A percentile compares a stretch with the other conserved stretches of the same genome.
These are phyloP conservation scores for Vollenhovia emeryi DNA, from an alignment of 1,140 invertebrate species.

Conservation along the genomic window DNA sequence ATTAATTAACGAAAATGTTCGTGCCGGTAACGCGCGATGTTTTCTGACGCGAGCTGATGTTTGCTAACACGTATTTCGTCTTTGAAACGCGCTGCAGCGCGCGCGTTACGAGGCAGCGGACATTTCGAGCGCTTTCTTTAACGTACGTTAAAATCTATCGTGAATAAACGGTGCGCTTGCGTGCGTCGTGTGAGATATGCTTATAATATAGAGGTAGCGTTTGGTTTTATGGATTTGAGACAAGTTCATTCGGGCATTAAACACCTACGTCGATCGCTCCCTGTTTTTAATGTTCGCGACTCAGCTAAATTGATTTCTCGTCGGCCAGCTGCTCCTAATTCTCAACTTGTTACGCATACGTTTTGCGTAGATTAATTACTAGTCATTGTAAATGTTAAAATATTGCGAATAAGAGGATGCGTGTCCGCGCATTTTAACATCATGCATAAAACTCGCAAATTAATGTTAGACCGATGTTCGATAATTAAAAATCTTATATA, in stretches of 20 bases:
- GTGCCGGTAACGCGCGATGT: neutral
- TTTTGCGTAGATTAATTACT: neutral
- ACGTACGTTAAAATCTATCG: no score
- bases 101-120: neutral
- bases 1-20: neutral
- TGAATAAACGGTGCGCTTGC: no score
- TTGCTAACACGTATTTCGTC: neutral
- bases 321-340: neutral
- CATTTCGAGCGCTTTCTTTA: neutral
- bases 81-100: neutral
- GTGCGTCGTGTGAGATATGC: neutral
- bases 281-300: neutral
- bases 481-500: neutral
- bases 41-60: neutral
- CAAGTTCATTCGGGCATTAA: neutral
- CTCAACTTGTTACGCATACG: neutral
- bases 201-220: neutral
- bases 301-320: neutral
- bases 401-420: neutral
- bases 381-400: neutral
- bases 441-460: neutral
- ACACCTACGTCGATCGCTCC: neutral
- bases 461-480: neutral
- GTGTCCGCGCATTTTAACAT: neutral
- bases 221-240: neutral